Evolutionary conservation across 2,797 vertebrate species (phyloP), one percentile per base, ranked within the genome.

Genomic region (Oreochromis grahami): DNA sequence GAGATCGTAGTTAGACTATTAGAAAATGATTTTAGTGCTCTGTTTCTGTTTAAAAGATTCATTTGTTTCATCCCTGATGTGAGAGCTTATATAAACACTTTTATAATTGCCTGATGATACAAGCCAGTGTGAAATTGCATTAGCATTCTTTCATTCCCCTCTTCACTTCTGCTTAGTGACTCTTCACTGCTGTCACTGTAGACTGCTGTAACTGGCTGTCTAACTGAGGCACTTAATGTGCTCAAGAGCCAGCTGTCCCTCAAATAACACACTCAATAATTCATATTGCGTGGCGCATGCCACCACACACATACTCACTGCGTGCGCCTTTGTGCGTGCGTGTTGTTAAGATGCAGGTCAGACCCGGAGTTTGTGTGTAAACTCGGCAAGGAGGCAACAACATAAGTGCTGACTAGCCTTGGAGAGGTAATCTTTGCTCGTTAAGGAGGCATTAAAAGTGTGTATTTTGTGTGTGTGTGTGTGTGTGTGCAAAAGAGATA

Each of bases 181-280:
- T 87, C 79, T 78, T 81, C 65, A 17, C 84, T 83, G 70, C 80
- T 52, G 51, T 85, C 89, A 84, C 81, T 85, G 81, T 78, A 72
- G 34, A 79, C 79, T 83, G 43, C 45, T 83, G 43, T 34, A 78
- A 90, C 85, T 60, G 78, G 50, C 84, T 84, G 76, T 79, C 87
- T 89, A 86, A 89, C 89, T 83, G 88, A 89, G 86, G 74, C 84
- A 91, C 91, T 93, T 93, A 85, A 94, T 94, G 91, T 93, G 89
- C 78, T 93, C 87, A 79, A 89, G 88, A 92, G 86, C 91, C 93
- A 94, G 94, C 92, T 92, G 93, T 94, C 93, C 93, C 92, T 96
- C 93, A 95, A 95, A 96, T 95, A 96, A 95, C 94, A 94, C 93
- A 87, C 93, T 95, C 91, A 96, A 96, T 95, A 92, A 95, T 95